These are phyloP conservation scores for Lagenorhynchus albirostris DNA, from an alignment of 2,113 vertebrate species.

Conservation along the genomic window DNA sequence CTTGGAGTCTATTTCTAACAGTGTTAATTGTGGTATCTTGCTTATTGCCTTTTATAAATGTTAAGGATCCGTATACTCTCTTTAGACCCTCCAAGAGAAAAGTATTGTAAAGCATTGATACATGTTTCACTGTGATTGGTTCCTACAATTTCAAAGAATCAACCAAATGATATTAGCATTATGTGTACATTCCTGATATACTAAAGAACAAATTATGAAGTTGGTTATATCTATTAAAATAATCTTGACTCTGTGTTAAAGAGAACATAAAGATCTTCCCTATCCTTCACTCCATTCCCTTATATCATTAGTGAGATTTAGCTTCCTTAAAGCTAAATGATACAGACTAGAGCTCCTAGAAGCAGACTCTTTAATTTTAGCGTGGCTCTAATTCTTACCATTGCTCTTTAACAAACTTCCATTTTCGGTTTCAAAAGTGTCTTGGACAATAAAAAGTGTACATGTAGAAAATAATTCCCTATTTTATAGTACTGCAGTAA, in stretches of 20 bases:
- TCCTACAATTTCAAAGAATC: not conserved
- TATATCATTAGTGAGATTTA: not conserved
- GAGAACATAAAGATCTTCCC: not conserved
- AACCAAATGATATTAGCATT: not conserved
- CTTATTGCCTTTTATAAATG: not conserved
- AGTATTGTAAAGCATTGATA: not conserved
- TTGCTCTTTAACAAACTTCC: not conserved
- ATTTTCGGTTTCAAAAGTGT: not conserved
- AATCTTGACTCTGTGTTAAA: not conserved
- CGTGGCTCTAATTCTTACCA: not conserved
- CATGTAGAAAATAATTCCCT: not conserved
- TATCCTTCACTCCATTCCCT: not conserved
- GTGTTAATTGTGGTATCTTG: not conserved
- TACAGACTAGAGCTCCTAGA: not conserved
- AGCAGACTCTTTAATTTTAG: not conserved
- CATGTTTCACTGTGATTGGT: not conserved
- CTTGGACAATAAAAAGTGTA: not conserved
- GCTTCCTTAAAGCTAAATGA: not conserved
- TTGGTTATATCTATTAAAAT: not conserved
- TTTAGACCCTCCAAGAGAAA: not conserved
- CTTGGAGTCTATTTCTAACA: not conserved
- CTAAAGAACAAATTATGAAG: not conserved
- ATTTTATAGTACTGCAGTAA: not conserved
- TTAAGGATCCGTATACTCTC: not conserved
- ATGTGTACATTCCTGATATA: not conserved